Percentiles rank a stretch among this genome's conserved stretches.
Evolutionary conservation across 2,113 vertebrate genomes (phyloP).

Genomic region (Hemiscyllium ocellatum): DNA sequence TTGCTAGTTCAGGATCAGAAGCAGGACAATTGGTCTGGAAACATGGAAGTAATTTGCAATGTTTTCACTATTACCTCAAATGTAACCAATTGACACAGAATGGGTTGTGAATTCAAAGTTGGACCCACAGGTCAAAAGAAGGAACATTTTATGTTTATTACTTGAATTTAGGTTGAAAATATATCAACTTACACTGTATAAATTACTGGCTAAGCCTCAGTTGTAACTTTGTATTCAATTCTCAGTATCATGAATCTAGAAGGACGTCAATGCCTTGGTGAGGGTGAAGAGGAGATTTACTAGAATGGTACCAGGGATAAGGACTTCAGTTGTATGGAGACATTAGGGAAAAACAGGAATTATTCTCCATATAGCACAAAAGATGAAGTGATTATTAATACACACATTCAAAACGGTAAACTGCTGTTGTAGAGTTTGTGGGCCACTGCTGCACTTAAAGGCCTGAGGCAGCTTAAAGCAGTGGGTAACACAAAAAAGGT

Average conservation of each 20-base stretch:
- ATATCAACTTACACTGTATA: not conserved
- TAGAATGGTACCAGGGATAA: not conserved
- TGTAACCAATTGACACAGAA: not conserved
- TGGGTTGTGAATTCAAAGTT: not conserved
- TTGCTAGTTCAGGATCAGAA: not conserved
- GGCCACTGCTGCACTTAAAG: not conserved
- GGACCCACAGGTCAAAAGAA: not conserved
- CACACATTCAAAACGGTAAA: not conserved
- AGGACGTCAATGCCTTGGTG: not conserved
- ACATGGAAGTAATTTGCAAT: not conserved
- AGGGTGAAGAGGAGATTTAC: not conserved
- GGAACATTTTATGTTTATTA: not conserved
- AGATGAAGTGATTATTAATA: not conserved
- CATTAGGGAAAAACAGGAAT: not conserved
- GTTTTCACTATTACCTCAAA: not conserved
- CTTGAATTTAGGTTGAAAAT: not conserved
- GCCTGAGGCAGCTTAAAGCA: not conserved
- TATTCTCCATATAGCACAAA: not conserved
- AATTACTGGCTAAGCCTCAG: not conserved
- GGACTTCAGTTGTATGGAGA: not conserved
- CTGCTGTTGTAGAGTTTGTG: not conserved
- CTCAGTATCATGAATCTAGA: not conserved
- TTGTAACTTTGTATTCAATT: not conserved
- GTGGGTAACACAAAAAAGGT: not conserved
- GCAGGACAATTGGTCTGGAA: not conserved